These are phyloP conservation scores for Bovichtus variegatus DNA, from an alignment of 2,797 vertebrate genomes.

Conservation along the genomic window DNA sequence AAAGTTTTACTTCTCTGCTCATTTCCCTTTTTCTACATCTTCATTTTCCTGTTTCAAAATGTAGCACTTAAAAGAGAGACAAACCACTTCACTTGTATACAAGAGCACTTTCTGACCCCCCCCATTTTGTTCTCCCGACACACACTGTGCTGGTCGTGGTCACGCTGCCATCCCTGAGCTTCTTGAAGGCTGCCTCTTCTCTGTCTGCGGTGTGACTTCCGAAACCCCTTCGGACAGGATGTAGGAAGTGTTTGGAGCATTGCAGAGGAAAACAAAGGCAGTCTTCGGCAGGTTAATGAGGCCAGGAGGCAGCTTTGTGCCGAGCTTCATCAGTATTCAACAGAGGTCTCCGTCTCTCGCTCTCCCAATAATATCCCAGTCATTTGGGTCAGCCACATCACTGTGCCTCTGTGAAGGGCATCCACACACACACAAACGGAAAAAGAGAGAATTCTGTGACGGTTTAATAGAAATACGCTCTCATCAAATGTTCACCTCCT, in stretches of 20 bases:
- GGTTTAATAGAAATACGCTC: constrained; percentile 64
- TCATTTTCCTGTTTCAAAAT: constrained; percentile 17
- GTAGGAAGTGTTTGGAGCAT: constrained; percentile 42
- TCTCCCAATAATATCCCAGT: constrained; percentile 76
- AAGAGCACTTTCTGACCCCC: background rate
- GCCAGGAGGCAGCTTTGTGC: constrained; percentile 78
- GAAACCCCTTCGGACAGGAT: constrained; percentile 48
- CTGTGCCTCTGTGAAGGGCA: constrained; percentile 59
- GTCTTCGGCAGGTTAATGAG: constrained; percentile 84
- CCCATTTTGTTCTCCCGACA: constrained; percentile 8
- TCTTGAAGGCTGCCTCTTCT: constrained; percentile 22
- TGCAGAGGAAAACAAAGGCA: constrained; percentile 69
- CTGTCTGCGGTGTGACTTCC: constrained; percentile 19
- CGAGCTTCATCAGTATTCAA: constrained; percentile 77
- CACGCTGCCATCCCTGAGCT: constrained; percentile 7
- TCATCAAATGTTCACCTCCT: constrained; percentile 55
- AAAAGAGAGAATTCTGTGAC: constrained; percentile 39
- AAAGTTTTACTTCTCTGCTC: constrained; percentile 9
- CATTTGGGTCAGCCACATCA: constrained; percentile 78
- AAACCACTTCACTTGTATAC: background rate
- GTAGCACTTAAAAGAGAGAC: constrained; percentile 1
- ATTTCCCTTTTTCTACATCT: background rate
- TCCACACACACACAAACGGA: constrained; percentile 31
- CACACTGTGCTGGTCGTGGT: background rate
- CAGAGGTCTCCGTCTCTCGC: constrained; percentile 40